Conservation (phyloP, 2,888 invertebrate species). For the Sphaerophoria rueppellii region DNA sequence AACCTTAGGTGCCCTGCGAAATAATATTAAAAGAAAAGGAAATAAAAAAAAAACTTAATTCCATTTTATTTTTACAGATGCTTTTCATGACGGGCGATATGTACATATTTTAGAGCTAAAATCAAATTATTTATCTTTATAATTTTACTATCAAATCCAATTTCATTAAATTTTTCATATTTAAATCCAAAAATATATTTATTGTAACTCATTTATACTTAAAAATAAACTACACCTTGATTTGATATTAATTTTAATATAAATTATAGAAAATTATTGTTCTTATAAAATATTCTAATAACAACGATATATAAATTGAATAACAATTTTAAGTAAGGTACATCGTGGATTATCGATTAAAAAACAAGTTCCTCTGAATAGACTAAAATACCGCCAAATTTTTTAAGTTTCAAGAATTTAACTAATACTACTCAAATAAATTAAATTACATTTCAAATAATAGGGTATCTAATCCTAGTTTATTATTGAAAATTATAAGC, state of each 20-base stretch:
- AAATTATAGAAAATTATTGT: slow-evolving; percentile 83
- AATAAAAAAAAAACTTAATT: too few species aligned
- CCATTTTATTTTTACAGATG: too few species aligned
- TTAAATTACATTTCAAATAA: slow-evolving; percentile 83
- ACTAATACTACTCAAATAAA: slow-evolving; percentile 84
- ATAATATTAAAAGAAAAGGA: too few species aligned
- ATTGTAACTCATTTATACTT: slow-evolving; percentile 88
- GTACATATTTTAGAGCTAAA: slow-evolving; percentile 87
- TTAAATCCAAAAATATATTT: slow-evolving; percentile 82
- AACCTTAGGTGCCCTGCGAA: too few species aligned
- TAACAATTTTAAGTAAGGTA: slow-evolving; percentile 81
- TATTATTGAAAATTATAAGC: slow-evolving; percentile 82
- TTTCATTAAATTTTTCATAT: slow-evolving; percentile 84
- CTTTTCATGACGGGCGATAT: slow-evolving; percentile 92
- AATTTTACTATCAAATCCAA: slow-evolving; percentile 88
- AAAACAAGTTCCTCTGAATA: slow-evolving; percentile 88
- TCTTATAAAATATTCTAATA: slow-evolving; percentile 83
- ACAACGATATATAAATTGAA: slow-evolving; percentile 89
- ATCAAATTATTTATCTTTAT: slow-evolving; percentile 83
- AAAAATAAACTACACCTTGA: slow-evolving; percentile 88
- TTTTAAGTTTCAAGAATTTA: slow-evolving; percentile 87
- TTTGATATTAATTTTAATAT: slow-evolving; percentile 84
- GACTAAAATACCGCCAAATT: slow-evolving; percentile 88
- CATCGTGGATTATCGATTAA: slow-evolving; percentile 86
- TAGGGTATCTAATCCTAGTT: slow-evolving; percentile 89